phyloP scores from a whole-genome alignment of 2,113 vertebrate genomes.

The Gorilla gorilla region DNA sequence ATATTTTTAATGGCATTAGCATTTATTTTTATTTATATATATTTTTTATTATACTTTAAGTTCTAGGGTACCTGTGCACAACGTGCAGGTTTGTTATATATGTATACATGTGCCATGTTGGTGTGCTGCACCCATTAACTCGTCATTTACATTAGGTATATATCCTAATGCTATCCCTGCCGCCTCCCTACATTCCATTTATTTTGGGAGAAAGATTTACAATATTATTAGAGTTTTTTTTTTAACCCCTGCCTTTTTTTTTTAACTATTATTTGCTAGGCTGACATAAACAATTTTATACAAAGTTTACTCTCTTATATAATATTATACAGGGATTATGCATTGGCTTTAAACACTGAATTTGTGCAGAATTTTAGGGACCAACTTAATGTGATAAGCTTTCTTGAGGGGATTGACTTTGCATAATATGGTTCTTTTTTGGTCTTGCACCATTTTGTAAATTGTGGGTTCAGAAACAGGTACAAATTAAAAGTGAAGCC shows the following conservation, averaged over 20 bases:
- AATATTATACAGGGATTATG: conserved; percentile 48
- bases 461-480: conserved; percentile 33
- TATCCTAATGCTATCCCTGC: too few species aligned
- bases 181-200: not conserved
- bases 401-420: conserved; percentile 63
- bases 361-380: conserved; percentile 59
- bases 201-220: not conserved
- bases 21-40: not conserved
- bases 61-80: too few species aligned
- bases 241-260: too few species aligned
- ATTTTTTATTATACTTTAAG: too few species aligned
- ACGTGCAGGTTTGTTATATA: too few species aligned
- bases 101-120: too few species aligned
- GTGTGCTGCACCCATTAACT: too few species aligned
- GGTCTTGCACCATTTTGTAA: conserved; percentile 31
- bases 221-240: not conserved
- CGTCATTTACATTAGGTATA: too few species aligned
- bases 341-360: conserved; percentile 65
- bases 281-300: not conserved
- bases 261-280: not conserved
- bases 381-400: conserved; percentile 51
- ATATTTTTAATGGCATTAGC: not conserved
- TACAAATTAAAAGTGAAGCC: conserved; percentile 43
- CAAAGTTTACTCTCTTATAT: conserved; percentile 41
- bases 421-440: not conserved